Base-by-base conservation (phyloP, 2,888 invertebrate genomes). In the Sussaba pulchella region DNA sequence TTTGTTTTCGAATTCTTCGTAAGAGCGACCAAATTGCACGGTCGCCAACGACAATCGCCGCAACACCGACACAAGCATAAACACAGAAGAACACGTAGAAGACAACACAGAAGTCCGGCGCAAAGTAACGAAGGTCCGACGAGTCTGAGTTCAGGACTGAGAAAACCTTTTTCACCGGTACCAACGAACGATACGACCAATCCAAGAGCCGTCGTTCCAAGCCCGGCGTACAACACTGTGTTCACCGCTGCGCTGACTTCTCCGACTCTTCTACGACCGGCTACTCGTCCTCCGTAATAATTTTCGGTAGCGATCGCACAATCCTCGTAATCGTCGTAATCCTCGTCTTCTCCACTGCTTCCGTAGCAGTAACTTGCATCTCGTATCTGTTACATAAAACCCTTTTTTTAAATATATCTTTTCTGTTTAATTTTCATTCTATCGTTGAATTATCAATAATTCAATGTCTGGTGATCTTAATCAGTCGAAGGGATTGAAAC, bases 161-260 rank as follows among this genome's bases (percentile, higher is more conserved):
- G 95, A 96, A 97, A 93, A 95, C 94, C 95, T 93, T 97, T 97
- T 93, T 97, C 97, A 89, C 97, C 97, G 84, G 97, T 97, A 87
- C 97, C 97, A 85, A 97, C 97, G 93, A 97, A 97, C 91, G 97
- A 96, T 88, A 97, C 96, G 87, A 97, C 96, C 88, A 97, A 95
- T 74, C 97, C 98, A 86, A 97, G 94, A 24, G 97, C 96, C 81
- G 97, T 95, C 24, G 96, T 96, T 85, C 96, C 96, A 85, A 98
- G 94, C 72, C 97, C 97, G 66, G 97, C 96, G 93, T 97, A 97
- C 73, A 98, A 94, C 84, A 97, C 94, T 83, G 97, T 95, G 92
- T 96, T 96, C 85, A 97, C 97, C 83, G 97, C 96, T 66, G 97
- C 96, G 93, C 96, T 96, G 85, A 96, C 96, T 86, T 94, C 94